These are phyloP conservation scores for Microcebus murinus DNA, from an alignment of 2,113 vertebrate species.

Conservation along the genomic window DNA sequence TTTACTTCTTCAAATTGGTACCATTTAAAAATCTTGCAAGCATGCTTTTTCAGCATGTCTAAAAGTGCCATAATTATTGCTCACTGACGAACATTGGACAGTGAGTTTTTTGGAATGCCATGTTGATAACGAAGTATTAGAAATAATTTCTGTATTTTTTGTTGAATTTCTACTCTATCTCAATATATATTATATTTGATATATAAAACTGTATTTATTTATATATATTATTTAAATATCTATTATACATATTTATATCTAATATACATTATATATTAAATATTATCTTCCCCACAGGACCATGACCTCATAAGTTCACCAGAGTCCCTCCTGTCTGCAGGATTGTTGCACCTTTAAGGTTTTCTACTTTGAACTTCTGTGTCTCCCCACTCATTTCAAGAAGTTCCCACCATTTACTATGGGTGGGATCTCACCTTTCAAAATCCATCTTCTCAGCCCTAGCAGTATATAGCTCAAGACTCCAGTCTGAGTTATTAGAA, in stretches of 20 bases:
- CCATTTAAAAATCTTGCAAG: neutral
- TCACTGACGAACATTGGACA: neutral
- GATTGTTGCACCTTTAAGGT: neutral
- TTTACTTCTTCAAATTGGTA: neutral
- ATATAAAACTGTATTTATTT: neutral
- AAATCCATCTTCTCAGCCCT: neutral
- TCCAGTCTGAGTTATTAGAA: neutral
- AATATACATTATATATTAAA: neutral
- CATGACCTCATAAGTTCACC: neutral
- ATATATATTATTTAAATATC: neutral
- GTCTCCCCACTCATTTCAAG: neutral
- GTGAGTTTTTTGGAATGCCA: neutral
- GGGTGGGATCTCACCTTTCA: neutral
- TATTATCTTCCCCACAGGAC: accelerated
- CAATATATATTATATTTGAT: neutral
- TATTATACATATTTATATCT: neutral
- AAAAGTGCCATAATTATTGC: neutral
- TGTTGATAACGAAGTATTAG: neutral
- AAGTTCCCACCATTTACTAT: neutral
- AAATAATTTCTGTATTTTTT: neutral
- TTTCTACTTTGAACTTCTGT: neutral
- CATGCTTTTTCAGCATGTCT: neutral
- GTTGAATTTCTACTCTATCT: neutral
- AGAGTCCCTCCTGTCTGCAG: neutral
- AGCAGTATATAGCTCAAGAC: neutral